Conservation (phyloP, 2,888 invertebrate species). For the Acronicta alni region DNA sequence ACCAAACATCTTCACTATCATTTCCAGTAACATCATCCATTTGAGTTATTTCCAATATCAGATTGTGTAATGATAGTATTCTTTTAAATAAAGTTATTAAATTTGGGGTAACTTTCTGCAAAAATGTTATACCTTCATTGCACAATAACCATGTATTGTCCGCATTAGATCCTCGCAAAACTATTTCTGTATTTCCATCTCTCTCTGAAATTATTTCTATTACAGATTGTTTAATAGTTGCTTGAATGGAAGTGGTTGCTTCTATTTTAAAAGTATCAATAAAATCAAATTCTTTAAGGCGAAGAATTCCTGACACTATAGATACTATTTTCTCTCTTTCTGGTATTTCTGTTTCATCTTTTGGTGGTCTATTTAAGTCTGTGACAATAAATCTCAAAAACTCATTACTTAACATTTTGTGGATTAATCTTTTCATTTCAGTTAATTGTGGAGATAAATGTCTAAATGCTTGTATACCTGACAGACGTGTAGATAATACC, state of each 20-base stretch:
- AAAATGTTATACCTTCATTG: conserved; percentile 91
- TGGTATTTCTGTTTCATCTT: conserved; percentile 88
- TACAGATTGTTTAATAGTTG: conserved; percentile 96
- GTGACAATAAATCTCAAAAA: conserved; percentile 97
- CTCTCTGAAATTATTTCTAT: conserved; percentile 91
- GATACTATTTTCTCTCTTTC: conserved; percentile 96
- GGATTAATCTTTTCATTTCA: conserved; percentile 98
- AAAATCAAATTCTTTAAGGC: conserved; percentile 96
- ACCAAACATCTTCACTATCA: conserved; percentile 92
- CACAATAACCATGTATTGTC: conserved; percentile 89
- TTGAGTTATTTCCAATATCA: conserved; percentile 93
- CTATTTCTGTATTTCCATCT: conserved; percentile 83
- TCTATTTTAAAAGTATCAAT: conserved; percentile 96
- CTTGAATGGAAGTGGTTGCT: conserved; percentile 95
- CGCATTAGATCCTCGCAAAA: conserved; percentile 81
- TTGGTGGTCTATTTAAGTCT: conserved; percentile 95
- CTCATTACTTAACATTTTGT: conserved; percentile 98
- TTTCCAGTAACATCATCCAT: conserved; percentile 88
- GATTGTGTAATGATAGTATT: conserved; percentile 92
- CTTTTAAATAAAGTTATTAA: conserved; percentile 92
- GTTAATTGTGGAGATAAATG: conserved; percentile 98
- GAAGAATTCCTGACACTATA: conserved; percentile 96
- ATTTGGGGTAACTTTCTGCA: conserved; percentile 91
- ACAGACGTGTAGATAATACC: conserved; percentile 96
- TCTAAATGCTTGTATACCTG: conserved; percentile 98